Evolutionary conservation across 2,113 vertebrate genomes (phyloP).

Genomic region (Podiceps cristatus): DNA sequence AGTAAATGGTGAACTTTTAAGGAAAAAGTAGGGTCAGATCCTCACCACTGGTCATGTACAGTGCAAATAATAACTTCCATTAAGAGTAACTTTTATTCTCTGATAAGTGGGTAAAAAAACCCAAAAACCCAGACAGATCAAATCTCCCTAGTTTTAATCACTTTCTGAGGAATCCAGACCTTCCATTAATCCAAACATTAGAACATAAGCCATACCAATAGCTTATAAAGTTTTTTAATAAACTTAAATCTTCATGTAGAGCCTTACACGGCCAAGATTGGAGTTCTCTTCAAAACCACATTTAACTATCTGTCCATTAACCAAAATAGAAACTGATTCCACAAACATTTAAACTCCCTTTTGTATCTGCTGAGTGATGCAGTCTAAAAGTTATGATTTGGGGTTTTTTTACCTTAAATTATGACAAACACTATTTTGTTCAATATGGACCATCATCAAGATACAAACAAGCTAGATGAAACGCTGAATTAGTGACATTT

Average conservation of each 20-base stretch:
- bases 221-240: background rate
- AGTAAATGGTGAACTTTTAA: background rate
- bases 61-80: background rate
- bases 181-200: background rate
- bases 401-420: background rate
- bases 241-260: background rate
- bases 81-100: background rate
- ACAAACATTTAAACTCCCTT: background rate
- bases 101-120: background rate
- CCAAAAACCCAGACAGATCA: background rate
- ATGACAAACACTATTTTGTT: background rate
- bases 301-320: background rate
- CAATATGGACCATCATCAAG: background rate
- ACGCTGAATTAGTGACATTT: background rate
- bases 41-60: background rate
- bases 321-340: background rate
- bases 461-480: background rate
- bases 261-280: background rate
- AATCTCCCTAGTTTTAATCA: background rate
- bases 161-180: background rate
- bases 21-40: background rate
- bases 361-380: background rate
- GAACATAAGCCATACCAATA: fast-evolving
- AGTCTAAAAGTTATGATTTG: background rate
- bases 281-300: background rate